Conservation (phyloP, 2,113 vertebrate species). For the Todiramphus saurophagus region DNA sequence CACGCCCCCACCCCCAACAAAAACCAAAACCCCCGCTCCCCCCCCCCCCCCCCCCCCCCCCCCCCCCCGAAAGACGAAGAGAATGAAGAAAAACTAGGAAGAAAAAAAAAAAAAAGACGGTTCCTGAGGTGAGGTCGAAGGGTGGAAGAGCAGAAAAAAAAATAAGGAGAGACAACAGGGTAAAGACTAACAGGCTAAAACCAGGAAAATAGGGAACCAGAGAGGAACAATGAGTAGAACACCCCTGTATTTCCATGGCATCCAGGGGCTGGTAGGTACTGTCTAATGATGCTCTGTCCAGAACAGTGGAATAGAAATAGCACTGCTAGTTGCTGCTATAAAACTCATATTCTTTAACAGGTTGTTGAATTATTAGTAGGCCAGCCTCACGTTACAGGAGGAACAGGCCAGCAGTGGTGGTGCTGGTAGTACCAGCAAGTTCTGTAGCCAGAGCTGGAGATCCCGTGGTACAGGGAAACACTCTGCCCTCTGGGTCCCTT, state of each 20-base stretch:
- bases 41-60: no score
- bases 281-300: background rate
- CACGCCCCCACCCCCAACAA: no score
- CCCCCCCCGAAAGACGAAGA: background rate
- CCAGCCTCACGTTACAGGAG: background rate
- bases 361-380: background rate
- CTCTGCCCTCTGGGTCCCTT: background rate
- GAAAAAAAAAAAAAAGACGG: background rate
- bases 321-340: background rate
- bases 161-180: background rate
- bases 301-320: background rate
- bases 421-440: background rate
- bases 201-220: background rate
- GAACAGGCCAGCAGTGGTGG: background rate
- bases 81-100: background rate
- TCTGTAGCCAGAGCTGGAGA: background rate
- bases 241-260: background rate
- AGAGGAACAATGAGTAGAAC: background rate
- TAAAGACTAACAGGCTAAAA: background rate
- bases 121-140: accelerated
- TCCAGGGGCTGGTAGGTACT: background rate
- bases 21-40: no score
- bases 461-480: background rate
- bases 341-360: background rate
- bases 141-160: background rate